Base-by-base conservation (phyloP, 2,797 vertebrate species). In the Rhadinocentrus ornatus region DNA sequence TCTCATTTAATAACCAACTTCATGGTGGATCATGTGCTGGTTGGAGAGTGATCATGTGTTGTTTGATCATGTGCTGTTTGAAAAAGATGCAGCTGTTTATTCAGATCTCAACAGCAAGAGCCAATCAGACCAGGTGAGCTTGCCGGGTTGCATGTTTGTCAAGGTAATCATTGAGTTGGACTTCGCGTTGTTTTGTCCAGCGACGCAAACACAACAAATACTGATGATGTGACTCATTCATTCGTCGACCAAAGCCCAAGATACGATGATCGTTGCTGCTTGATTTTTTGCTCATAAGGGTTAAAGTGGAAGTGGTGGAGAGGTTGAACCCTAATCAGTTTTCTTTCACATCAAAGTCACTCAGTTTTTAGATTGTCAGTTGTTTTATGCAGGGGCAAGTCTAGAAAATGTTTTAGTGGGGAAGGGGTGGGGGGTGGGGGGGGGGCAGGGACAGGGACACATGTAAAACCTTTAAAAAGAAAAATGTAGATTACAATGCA, bases 1-100 rank as follows among this genome's bases (percentile, higher is more conserved):
- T 90, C 81, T 90, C 84, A 80, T 92, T 91, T 92, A 92, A 93
- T 94, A 92, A 93, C 62, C 67, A 71, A 83, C 87, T 88, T 83
- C 75, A 75, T 79, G 83, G 75, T 78, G 83, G 86, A 90, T 91
- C 89, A 93, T 92, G 90, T 90, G 91, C 83, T 82, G 78, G 77
- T 82, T 75, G 68, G 41, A 81, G 78, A 69, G 57, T 59, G 55
- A 79, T 80, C 82, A 93, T 91, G 89, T 91, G 91, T 82, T 81
- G 76, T 78, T 78, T 80, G 74, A 89, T 89, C 89, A 92, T 92
- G 89, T 92, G 91, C 85, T 85, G 82, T 76, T 86, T 82, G 65
- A 80, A 80, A 59, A 63, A 26, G 66, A 81, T 74, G 74, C 62
- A 66, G 74, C 56, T 71, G 67, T 35, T 62, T 61, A 32, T 57